Evolutionary conservation across 2,113 vertebrate species (phyloP).

Genomic region (Lucifuga dentata): DNA sequence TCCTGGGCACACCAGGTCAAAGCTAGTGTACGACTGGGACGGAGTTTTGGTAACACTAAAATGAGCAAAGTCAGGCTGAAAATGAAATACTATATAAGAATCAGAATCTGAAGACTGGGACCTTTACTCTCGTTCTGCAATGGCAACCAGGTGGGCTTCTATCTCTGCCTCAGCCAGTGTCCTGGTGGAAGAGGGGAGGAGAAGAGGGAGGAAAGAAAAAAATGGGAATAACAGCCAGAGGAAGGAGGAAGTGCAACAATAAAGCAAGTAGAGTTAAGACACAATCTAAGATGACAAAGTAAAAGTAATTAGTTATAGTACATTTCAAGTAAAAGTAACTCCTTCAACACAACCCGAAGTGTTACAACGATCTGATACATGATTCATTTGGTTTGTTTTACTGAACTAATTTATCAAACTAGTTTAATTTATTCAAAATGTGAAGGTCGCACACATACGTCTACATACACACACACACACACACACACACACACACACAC

Average conservation of each 20-base stretch:
- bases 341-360: too few relatives aligned
- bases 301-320: too few relatives aligned
- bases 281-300: too few relatives aligned
- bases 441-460: too few relatives aligned
- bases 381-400: too few relatives aligned
- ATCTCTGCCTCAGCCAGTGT: conserved; percentile 76
- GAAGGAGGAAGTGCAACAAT: neutral
- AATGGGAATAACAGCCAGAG: neutral
- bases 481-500: too few relatives aligned
- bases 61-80: neutral
- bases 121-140: conserved; percentile 81
- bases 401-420: too few relatives aligned
- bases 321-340: too few relatives aligned
- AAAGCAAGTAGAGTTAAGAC: neutral
- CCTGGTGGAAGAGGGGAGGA: conserved; percentile 48
- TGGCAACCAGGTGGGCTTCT: conserved; percentile 79
- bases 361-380: too few relatives aligned
- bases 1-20: neutral
- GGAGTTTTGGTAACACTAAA: neutral
- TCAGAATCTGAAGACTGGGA: neutral
- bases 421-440: too few relatives aligned
- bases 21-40: neutral
- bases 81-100: conserved; percentile 16
- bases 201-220: neutral
- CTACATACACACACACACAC: too few relatives aligned